Percentiles rank a stretch among this genome's conserved stretches.
phyloP scores from a whole-genome alignment of 2,113 vertebrate species.

The Patagioenas fasciata region DNA sequence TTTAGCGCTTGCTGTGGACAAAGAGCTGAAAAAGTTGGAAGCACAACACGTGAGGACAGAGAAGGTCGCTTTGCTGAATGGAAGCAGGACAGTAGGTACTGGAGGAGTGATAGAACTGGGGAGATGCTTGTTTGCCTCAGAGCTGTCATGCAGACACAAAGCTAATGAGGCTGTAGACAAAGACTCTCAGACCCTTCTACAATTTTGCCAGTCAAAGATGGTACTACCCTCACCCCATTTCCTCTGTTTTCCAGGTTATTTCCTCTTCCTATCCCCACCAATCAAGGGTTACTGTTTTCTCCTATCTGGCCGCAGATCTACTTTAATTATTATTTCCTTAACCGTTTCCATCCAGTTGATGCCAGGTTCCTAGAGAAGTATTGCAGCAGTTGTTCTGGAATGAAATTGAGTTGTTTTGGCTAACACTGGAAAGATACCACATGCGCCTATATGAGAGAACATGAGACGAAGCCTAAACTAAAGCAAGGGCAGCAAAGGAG shows the following conservation, averaged over 20 bases:
- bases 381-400: background rate
- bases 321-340: background rate
- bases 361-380: background rate
- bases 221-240: background rate
- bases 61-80: background rate
- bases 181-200: background rate
- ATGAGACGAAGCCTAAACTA: background rate
- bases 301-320: background rate
- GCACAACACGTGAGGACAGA: rapidly evolving
- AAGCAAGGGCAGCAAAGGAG: background rate
- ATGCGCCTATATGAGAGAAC: background rate
- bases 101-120: background rate
- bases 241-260: background rate
- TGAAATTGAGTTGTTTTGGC: background rate
- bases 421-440: background rate
- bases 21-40: background rate
- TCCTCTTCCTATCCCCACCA: background rate
- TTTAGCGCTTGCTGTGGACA: slow-evolving; percentile 29
- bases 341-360: background rate
- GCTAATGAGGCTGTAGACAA: background rate
- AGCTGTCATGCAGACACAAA: background rate
- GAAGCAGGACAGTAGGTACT: background rate
- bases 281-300: background rate
- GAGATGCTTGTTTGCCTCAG: background rate
- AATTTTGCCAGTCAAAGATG: background rate